A percentile compares a stretch with the other conserved stretches of the same genome.
Evolutionary conservation across 1,140 invertebrate species (phyloP).

Genomic region (Drosophila tristis): DNA sequence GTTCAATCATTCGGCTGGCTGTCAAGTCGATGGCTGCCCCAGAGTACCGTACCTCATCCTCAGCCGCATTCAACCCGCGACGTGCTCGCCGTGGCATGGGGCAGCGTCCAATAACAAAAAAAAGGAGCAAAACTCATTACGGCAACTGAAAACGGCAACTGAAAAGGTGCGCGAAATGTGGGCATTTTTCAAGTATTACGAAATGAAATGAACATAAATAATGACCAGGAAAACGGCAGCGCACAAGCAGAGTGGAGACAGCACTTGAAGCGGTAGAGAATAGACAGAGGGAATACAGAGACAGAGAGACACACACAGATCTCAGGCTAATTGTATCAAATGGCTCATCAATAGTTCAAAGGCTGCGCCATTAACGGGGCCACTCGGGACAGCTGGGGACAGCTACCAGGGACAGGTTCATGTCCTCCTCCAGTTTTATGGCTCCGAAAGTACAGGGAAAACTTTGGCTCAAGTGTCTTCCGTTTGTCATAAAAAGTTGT

Average conservation of each 20-base stretch:
- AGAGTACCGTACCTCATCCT: too few relatives aligned
- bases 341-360: conserved; percentile 81
- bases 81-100: conserved; percentile 62
- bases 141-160: conserved; percentile 5
- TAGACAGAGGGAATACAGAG: conserved; percentile 1
- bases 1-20: conserved; percentile 78
- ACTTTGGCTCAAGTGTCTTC: conserved; percentile 72
- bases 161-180: conserved; percentile 69
- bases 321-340: conserved; percentile 68
- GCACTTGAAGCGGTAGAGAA: background rate
- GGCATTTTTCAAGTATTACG: conserved; percentile 71
- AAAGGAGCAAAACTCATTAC: conserved; percentile 65
- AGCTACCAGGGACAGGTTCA: conserved; percentile 46
- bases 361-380: conserved; percentile 51
- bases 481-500: conserved; percentile 75
- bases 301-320: conserved; percentile 35
- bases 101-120: conserved; percentile 29
- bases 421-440: conserved; percentile 49
- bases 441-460: conserved; percentile 42
- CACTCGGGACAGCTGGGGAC: conserved; percentile 43
- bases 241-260: background rate
- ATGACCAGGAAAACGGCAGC: conserved; percentile 15
- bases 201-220: conserved; percentile 67
- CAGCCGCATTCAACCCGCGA: conserved; percentile 46
- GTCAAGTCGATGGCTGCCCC: conserved; percentile 65